Evolutionary conservation across 2,113 vertebrate genomes (phyloP).

Genomic region (Oxyruncus cristatus): DNA sequence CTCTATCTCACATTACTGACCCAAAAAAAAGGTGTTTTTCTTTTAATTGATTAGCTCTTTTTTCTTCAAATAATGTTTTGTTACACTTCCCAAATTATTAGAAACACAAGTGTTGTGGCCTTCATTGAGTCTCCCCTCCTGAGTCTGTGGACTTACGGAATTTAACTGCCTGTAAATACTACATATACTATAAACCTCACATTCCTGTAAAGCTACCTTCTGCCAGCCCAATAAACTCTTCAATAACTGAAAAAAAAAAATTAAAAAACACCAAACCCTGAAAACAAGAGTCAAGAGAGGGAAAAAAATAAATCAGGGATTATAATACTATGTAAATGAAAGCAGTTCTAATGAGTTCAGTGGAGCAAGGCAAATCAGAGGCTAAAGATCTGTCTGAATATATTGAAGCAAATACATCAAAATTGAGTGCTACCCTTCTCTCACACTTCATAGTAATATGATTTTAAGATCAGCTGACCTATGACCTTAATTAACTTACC

Average conservation of each 20-base stretch:
- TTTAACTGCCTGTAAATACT: background rate
- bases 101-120: background rate
- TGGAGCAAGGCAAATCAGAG: background rate
- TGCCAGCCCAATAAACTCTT: background rate
- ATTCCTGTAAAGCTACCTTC: background rate
- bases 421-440: background rate
- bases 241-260: background rate
- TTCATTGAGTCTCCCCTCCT: background rate
- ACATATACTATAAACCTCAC: background rate
- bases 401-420: background rate
- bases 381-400: background rate
- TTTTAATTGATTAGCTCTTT: fast-evolving
- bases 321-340: background rate
- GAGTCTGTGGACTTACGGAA: fast-evolving
- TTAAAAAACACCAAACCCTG: background rate
- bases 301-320: background rate
- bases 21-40: background rate
- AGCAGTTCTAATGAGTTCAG: background rate
- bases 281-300: background rate
- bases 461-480: background rate
- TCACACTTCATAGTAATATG: background rate
- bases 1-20: background rate
- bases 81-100: background rate
- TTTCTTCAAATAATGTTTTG: background rate
- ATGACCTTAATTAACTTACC: background rate